Base-by-base conservation (phyloP, 2,797 vertebrate species). In the Falco novaeseelandiae region DNA sequence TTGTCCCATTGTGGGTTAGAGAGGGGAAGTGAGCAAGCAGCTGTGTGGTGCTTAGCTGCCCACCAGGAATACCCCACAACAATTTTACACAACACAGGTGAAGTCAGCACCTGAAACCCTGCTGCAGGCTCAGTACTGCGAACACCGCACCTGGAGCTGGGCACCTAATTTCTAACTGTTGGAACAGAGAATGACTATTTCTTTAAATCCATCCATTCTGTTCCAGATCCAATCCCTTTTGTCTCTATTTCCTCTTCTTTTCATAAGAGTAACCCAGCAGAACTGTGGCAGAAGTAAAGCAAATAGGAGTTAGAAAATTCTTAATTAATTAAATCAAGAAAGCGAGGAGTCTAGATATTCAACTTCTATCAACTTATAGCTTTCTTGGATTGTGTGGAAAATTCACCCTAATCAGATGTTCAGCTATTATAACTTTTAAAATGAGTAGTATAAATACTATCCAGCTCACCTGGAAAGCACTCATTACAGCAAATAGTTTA, bases 21-120 rank as follows among this genome's bases (percentile, higher is more conserved):
- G 13, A 3, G 8, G 29, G 13, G 20, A 38, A 15, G 8, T 0
- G 2, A 22, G 7, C 22, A 23, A 69, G 22, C 0, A 0, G 6
- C 19, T 46, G 15, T 52, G 11, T 22, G 16, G 18, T 65, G 7
- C 17, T 63, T 29, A 48, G 30, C 22, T 63, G 42, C n/a, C 48
- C 48, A 44, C 29, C 1, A 2, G 8, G 48, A 12, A 30, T 26
- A 79, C 67, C 3, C 8, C 44, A 36, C 30, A 69, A 21, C 8
- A 36, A 6, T 81, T 76, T 22, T 70, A 58, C 25, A 54, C 46
- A 80, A 25, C 29, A 23, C 8, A 12, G 14, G 12, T 36, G 44
- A 71, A 80, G 58, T 19, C 29, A 46, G 4, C 30, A n/a, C 26
- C 30, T 23, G 49, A 52, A 70, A 48, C 11, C 6, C 29, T 36